Base-by-base conservation (phyloP, 2,113 vertebrate species). In the Lycaon pictus region DNA sequence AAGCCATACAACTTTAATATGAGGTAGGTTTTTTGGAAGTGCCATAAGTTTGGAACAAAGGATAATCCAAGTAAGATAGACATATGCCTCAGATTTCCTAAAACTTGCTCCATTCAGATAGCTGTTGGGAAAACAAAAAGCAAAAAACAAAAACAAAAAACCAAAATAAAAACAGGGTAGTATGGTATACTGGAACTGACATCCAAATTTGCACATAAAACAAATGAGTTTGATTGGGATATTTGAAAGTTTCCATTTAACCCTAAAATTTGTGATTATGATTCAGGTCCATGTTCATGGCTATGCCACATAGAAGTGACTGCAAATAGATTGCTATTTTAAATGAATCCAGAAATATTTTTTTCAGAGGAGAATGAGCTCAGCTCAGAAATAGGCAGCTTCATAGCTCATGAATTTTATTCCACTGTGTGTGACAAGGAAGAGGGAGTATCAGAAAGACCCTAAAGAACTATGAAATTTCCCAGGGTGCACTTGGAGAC, bases 141-240 rank as follows among this genome's bases (percentile, higher is more conserved):
- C 27, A 83, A 51, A 63, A 43, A 43, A 43, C 43, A 43, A 43
- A 43, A 43, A 43, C 43, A 43, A 93, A 53, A 85, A 88, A 90
- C 81, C 27, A 83, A 51, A 63, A 43, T 43, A 43, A 43, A 43
- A 43, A 43, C 15, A 23, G 11, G 19, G 29, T 35, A 58, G 5
- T 51, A 0, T 74, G 25, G 35, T 81, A 56, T 19, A 90, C 12
- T 13, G 35, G 12, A 55, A 58, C 11, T 82, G 35, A 56, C n/a
- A 76, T 81, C 94, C 69, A 74, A 7, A 94, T 95, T 87, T 90
- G 27, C 58, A 58, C 17, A 53, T 32, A 91, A 88, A 94, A 96
- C 22, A n/a, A 85, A 60, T 83, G 1, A 32, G 15, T 76, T 63
- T 81, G 25, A 62, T 43, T 84, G 84, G 25, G 72, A 15, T 84